Conservation (phyloP, 2,888 invertebrate species). For the Neuroscelio doddi region DNA sequence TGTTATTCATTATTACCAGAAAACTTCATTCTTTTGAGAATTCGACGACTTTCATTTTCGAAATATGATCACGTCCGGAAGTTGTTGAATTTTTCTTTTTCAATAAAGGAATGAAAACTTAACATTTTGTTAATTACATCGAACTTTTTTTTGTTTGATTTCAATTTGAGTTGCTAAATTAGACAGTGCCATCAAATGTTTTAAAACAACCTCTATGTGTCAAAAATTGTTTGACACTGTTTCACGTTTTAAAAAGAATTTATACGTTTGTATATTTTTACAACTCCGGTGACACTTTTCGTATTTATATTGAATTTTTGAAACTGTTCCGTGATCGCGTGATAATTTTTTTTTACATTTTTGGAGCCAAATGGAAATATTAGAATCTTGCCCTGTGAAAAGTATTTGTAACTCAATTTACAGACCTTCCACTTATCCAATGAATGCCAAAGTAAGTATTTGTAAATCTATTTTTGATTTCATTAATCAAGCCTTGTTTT, state of each 20-base stretch:
- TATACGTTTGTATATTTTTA: too few species aligned
- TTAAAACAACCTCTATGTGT: background rate
- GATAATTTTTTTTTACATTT: background rate
- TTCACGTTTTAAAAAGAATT: too few species aligned
- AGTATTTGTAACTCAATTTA: conserved; percentile 15
- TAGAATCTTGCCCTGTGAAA: conserved; percentile 50
- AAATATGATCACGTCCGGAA: background rate
- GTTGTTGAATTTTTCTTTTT: too few species aligned
- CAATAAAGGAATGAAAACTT: too few species aligned
- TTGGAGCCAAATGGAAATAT: conserved; percentile 53
- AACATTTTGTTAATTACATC: too few species aligned
- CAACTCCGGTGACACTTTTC: too few species aligned
- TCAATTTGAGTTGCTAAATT: background rate
- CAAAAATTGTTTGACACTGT: background rate
- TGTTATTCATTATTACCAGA: conserved; percentile 1
- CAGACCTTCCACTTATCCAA: conserved; percentile 41
- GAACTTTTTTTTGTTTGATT: too few species aligned
- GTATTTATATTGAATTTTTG: too few species aligned
- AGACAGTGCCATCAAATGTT: background rate
- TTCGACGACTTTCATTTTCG: background rate
- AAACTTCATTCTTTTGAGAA: background rate
- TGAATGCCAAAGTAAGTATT: conserved; percentile 42
- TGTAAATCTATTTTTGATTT: background rate
- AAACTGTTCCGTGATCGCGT: background rate
- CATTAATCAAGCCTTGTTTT: too few species aligned